Conservation (phyloP, 2,888 invertebrate genomes). For the Lottia scabra region DNA sequence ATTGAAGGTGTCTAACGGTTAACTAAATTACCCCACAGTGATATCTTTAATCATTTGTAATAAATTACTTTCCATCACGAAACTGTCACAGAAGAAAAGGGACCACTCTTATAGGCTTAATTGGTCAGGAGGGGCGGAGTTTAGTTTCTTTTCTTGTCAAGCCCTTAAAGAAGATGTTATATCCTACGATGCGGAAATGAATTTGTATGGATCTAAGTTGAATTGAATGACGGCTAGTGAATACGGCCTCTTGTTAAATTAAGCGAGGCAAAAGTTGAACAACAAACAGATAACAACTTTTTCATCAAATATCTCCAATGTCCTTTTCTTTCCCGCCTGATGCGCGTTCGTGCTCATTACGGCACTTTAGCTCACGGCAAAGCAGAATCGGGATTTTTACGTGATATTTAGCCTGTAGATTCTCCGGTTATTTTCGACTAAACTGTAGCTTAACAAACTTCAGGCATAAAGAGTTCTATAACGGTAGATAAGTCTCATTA, state of each 20-base stretch:
- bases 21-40: neutral
- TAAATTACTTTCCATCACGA: constrained; percentile 16
- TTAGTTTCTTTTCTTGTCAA: too few species aligned
- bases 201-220: neutral
- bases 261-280: constrained; percentile 1
- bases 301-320: neutral
- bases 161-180: constrained; percentile 7
- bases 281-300: neutral
- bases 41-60: constrained; percentile 8
- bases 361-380: neutral
- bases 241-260: neutral
- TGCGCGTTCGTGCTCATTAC: constrained; percentile 4
- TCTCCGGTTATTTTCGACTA: constrained; percentile 6
- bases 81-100: neutral
- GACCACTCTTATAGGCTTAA: too few species aligned
- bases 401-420: neutral
- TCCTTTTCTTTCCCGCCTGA: neutral
- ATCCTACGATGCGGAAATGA: constrained; percentile 21
- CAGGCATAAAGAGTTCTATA: neutral
- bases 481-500: neutral
- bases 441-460: neutral
- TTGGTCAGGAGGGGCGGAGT: too few species aligned
- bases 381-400: neutral
- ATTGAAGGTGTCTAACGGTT: constrained; percentile 10
- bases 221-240: neutral